phyloP scores from a whole-genome alignment of 1,140 invertebrate genomes.

The Cotesia chilonis region DNA sequence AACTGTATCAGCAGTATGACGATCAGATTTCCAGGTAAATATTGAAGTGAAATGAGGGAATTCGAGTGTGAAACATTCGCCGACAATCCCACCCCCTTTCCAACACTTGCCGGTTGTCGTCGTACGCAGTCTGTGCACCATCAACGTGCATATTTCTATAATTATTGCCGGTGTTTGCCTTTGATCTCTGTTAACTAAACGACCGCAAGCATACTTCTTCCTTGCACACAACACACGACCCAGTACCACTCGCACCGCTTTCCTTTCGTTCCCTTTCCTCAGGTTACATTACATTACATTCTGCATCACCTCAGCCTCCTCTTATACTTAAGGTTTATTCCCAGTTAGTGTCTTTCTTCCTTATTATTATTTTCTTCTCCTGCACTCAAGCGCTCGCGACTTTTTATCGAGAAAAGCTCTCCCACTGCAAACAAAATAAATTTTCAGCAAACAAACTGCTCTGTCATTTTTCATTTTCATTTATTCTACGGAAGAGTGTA shows the following conservation, averaged over 20 bases:
- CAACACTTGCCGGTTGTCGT: constrained; percentile 18
- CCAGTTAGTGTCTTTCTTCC: too few relatives aligned
- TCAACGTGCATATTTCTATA: constrained; percentile 32
- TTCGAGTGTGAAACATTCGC: constrained; percentile 23
- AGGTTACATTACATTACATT: too few relatives aligned
- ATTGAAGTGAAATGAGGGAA: constrained; percentile 14
- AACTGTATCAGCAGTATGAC: constrained; percentile 2
- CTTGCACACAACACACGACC: not conserved
- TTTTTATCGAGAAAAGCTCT: too few relatives aligned
- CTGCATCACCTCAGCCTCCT: too few relatives aligned
- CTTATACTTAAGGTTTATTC: too few relatives aligned
- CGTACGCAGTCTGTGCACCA: constrained; percentile 4
- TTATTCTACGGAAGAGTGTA: too few relatives aligned
- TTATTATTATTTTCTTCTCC: too few relatives aligned
- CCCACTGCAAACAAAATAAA: too few relatives aligned
- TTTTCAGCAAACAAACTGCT: too few relatives aligned
- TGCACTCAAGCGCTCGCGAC: too few relatives aligned
- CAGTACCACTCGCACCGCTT: not conserved
- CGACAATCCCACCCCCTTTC: constrained; percentile 29
- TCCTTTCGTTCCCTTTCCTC: too few relatives aligned
- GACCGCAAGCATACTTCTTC: constrained; percentile 10
- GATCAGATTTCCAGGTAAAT: constrained; percentile 14
- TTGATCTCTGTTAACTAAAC: constrained; percentile 32
- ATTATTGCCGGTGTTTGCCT: constrained; percentile 31
- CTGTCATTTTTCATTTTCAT: too few relatives aligned